Evolutionary conservation across 2,888 invertebrate genomes (phyloP).

Genomic region (Heliconius cydno): DNA sequence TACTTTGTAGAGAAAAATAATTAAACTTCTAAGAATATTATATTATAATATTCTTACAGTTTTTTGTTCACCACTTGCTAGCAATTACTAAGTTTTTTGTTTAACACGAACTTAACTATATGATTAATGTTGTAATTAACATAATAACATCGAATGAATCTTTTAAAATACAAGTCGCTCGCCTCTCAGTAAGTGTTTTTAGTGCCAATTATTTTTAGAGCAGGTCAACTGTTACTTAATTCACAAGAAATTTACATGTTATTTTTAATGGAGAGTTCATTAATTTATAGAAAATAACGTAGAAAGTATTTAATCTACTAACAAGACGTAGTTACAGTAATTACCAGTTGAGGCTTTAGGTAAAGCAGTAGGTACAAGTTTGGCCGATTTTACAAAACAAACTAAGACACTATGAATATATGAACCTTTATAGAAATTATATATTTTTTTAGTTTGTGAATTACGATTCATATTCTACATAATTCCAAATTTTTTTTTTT

Average conservation of each 20-base stretch:
- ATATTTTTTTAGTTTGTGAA: too few species aligned
- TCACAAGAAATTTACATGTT: background rate
- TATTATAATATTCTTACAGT: slow-evolving; percentile 3
- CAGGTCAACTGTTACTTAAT: slow-evolving; percentile 1
- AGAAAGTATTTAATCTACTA: background rate
- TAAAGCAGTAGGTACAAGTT: too few species aligned
- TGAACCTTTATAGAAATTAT: too few species aligned
- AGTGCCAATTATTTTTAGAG: slow-evolving; percentile 3
- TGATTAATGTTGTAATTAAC: slow-evolving; percentile 29
- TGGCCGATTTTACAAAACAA: too few species aligned
- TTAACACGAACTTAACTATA: slow-evolving; percentile 17
- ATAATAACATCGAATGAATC: slow-evolving; percentile 11
- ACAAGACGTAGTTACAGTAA: background rate
- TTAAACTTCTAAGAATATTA: slow-evolving; percentile 7
- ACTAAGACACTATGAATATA: too few species aligned
- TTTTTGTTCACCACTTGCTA: slow-evolving; percentile 19
- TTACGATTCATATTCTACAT: too few species aligned
- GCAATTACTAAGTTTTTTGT: slow-evolving; percentile 31
- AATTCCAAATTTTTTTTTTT: too few species aligned
- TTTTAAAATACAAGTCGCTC: slow-evolving; percentile 9
- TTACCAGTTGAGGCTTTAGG: background rate
- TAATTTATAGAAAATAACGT: background rate
- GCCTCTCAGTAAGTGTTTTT: background rate
- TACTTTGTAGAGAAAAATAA: slow-evolving; percentile 12
- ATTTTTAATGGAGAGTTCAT: background rate